A percentile compares a stretch with the other conserved stretches of the same genome.
phyloP scores from a whole-genome alignment of 2,113 vertebrate genomes.

The Urocynchramus pylzowi region DNA sequence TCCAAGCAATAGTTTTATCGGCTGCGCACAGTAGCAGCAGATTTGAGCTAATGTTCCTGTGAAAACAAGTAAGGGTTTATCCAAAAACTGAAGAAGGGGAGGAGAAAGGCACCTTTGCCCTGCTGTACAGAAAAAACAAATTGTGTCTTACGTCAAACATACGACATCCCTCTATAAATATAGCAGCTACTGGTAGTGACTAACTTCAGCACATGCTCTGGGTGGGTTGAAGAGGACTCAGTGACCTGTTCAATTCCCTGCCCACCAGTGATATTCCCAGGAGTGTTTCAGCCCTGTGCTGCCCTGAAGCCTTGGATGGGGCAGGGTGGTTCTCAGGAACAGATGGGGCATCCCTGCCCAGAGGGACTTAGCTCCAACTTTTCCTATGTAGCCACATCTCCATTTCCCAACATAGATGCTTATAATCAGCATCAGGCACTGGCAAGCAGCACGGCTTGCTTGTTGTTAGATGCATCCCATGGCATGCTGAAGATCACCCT shows the following conservation, averaged over 20 bases:
- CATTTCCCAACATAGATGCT: background rate
- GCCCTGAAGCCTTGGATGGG: background rate
- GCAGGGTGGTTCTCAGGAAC: background rate
- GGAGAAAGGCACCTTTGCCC: slow-evolving; percentile 48
- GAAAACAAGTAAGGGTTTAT: slow-evolving; percentile 73
- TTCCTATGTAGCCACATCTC: background rate
- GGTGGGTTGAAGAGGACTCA: background rate
- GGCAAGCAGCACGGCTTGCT: background rate
- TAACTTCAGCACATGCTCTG: background rate
- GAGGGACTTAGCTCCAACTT: background rate
- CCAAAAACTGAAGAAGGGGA: slow-evolving; percentile 60
- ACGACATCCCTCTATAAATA: slow-evolving; percentile 47
- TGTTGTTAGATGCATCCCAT: background rate
- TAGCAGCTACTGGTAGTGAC: background rate
- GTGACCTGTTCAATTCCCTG: background rate
- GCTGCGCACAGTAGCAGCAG: slow-evolving; percentile 60
- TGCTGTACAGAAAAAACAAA: slow-evolving; percentile 42
- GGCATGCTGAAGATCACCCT: background rate
- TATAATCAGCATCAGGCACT: background rate
- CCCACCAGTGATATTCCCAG: background rate
- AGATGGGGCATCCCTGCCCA: background rate
- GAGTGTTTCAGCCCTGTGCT: background rate
- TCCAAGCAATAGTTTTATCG: slow-evolving; percentile 66
- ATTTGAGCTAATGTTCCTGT: slow-evolving; percentile 71
- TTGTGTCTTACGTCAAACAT: background rate